Percentiles rank a stretch among this genome's conserved stretches.
These are phyloP conservation scores for Eulimnadia texana DNA, from an alignment of 1,140 invertebrate species.

Conservation along the genomic window DNA sequence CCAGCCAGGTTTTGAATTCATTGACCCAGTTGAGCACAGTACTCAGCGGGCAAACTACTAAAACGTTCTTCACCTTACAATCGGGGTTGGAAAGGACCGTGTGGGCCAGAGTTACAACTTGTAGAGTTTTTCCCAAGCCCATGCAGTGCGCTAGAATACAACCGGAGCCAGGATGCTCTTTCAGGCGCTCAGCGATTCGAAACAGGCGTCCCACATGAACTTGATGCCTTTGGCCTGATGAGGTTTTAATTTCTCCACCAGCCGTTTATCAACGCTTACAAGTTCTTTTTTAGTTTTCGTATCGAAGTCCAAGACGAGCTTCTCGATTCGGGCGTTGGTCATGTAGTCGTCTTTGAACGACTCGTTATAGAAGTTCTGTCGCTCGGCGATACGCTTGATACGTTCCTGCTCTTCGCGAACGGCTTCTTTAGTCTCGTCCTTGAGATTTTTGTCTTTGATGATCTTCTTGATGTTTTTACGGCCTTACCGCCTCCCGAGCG, in stretches of 20 bases:
- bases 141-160: constrained; percentile 91
- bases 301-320: constrained; percentile 74
- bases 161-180: constrained; percentile 52
- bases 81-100: constrained; percentile 58
- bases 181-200: constrained; percentile 67
- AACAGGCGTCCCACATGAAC: constrained; percentile 93
- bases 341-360: constrained; percentile 43
- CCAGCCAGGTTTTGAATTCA: constrained; percentile 78
- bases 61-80: constrained; percentile 44
- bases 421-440: constrained; percentile 59
- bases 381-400: constrained; percentile 66
- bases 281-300: constrained; percentile 62
- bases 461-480: constrained; percentile 74
- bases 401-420: constrained; percentile 78
- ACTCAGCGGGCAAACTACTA: constrained; percentile 88
- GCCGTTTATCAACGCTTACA: constrained; percentile 58
- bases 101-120: constrained; percentile 73
- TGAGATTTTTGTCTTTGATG: constrained; percentile 59
- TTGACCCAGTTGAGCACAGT: constrained; percentile 91
- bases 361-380: constrained; percentile 71
- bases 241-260: constrained; percentile 77
- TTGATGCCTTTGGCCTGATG: constrained; percentile 76
- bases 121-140: constrained; percentile 57
- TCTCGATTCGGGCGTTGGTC: constrained; percentile 38
- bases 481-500: constrained; percentile 23